Conservation (phyloP, 2,797 vertebrate species). For the Sparidentex hasta region DNA sequence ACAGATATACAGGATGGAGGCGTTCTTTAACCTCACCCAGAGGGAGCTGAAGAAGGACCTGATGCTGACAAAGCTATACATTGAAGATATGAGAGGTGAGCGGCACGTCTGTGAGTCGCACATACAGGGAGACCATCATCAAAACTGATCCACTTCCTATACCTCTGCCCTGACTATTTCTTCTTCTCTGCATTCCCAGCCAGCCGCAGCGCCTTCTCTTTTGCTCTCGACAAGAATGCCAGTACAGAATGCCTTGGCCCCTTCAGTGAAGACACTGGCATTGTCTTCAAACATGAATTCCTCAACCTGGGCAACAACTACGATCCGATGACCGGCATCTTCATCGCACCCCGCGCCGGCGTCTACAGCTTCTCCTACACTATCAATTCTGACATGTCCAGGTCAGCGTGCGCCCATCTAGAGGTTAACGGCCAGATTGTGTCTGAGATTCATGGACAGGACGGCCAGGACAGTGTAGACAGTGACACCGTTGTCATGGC, state of each 20-base stretch:
- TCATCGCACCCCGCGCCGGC: constrained; percentile 72
- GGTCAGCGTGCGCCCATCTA: constrained; percentile 66
- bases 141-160: background rate
- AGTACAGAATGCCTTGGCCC: constrained; percentile 49
- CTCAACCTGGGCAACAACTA: constrained; percentile 78
- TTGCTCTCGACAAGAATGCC: constrained; percentile 65
- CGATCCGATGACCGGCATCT: constrained; percentile 59
- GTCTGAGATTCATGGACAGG: constrained; percentile 47
- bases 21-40: constrained; percentile 65
- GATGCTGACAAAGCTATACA: constrained; percentile 25
- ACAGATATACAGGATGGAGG: constrained; percentile 66
- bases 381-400: constrained; percentile 38
- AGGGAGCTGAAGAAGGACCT: constrained; percentile 45
- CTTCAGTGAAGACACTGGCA: rapidly evolving
- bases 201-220: constrained; percentile 83
- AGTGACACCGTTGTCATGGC: constrained; percentile 64
- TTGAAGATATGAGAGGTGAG: constrained; percentile 78
- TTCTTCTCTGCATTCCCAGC: constrained; percentile 56
- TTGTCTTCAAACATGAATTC: constrained; percentile 70
- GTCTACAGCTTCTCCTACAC: constrained; percentile 81
- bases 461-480: constrained; percentile 78
- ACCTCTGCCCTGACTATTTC: background rate
- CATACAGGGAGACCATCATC: background rate
- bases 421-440: constrained; percentile 52
- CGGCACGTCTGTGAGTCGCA: too few relatives aligned